Base-by-base conservation (phyloP, 1,140 invertebrate species). In the Cecropterus lyciades region DNA sequence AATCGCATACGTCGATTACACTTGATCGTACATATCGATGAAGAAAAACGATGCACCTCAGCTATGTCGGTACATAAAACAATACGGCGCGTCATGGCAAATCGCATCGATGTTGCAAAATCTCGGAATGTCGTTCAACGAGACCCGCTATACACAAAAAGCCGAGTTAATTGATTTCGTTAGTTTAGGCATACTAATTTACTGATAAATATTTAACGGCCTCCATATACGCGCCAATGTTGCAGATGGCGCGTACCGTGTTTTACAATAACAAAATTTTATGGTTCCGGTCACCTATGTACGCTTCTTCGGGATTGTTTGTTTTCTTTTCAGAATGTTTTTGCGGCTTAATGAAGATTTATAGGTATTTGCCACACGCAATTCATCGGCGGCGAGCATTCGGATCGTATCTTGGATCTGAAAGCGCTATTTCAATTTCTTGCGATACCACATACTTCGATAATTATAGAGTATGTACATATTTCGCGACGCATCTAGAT, bases 131-230 rank as follows among this genome's bases (percentile, higher is more conserved):
- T 67, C 79, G 72, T 75, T 72, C 69, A 64, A 79, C 72, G 56
- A 75, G 80, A 82, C 77, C 77, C 62, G 81, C 84, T 77, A 70
- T 67, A 55, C 30, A 65, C 76, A 84, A 87, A 87, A 87, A 87
- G 69, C 67, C 60, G 52, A 78, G 66, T 83, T 89, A 86, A 89
- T 89, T 87, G 85, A 87, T 87, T 89, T 87, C 78, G 76, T 89
- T 86, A 82, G 84, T 87, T 87, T 86, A 82, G 80, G 78, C 82
- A 85, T 86, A 87, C 84, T 86, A 87, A 89, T 86, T 86, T 80
- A 69, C 76, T 85, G 82, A 85, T 89, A 82, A 89, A 89, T 89
- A 87, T 89, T 85, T 79, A 87, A 79, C 67, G 70, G 76, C 66
- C 60, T 66, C 82, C 79, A 76, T 84, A 84, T 83, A 79, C 75